Base-by-base conservation (phyloP, 1,140 invertebrate species). In the Latrodectus geometricus region DNA sequence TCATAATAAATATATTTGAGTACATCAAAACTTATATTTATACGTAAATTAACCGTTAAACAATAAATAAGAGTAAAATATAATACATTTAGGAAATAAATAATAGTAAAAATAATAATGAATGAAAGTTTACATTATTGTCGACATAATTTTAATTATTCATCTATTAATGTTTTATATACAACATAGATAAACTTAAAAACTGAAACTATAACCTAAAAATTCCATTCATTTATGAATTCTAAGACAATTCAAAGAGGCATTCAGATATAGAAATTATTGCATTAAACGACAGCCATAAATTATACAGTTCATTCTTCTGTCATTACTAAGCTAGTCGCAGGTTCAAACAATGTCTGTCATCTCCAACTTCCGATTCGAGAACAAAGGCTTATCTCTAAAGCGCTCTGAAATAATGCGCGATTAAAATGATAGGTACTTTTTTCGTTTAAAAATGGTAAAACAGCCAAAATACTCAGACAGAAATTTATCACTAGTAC, bases 371-470 rank as follows among this genome's bases (percentile, higher is more conserved):
- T 80, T 80, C 78, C 78, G 78, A 80, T 80, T 80, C 66, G 20
- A 80, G 35, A 52, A 70, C 78, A 80, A 80, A 80, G 20, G 49
- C 78, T 80, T 80, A 80, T 80, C 78, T 80, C 21, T 50, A 66
- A 49, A 49, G 68, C 15, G 21, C 21, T 49, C 23, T 12, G 48
- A 49, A 68, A 79, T 66, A 66, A 77, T 54, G 23, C 17, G 56
- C 61, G 61, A 68, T n/a, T 68, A n/a, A 68, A 79, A 79, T 79
- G 76, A 79, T 56, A 76, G 50, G 20, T n/a, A 66, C 49, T 54
- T 80, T 70, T 70, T 80, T 70, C 50, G 21, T 48, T 70, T 80
- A 15, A 15, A 11, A 11, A 12, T 11, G 65, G 14, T 9, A 50
- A 21, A 23, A 66, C 23, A 48, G 76, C 11, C 65, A 48, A 35